phyloP scores from a whole-genome alignment of 1,140 invertebrate genomes.

The Rhagoletis pomonella region DNA sequence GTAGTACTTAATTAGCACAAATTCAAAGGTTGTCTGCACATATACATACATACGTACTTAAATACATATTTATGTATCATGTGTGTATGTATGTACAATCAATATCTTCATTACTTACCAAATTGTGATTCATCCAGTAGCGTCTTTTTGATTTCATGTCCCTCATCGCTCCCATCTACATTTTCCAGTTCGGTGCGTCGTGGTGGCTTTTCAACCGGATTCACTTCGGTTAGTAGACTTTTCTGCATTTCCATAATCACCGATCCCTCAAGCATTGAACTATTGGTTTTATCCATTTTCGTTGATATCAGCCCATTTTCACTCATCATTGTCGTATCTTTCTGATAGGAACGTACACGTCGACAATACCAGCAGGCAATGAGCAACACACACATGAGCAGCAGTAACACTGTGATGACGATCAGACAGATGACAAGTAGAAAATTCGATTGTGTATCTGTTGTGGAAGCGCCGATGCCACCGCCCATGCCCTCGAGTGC shows the following conservation, averaged over 20 bases:
- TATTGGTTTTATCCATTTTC: slow-evolving; percentile 78
- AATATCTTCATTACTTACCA: slow-evolving; percentile 77
- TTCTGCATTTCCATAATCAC: slow-evolving; percentile 85
- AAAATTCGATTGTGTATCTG: slow-evolving; percentile 72
- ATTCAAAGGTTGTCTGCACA: too few relatives aligned
- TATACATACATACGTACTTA: neutral
- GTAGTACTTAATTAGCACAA: too few relatives aligned
- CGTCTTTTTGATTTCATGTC: slow-evolving; percentile 86
- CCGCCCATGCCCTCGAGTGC: slow-evolving; percentile 59
- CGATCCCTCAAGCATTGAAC: slow-evolving; percentile 78
- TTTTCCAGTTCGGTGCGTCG: slow-evolving; percentile 82
- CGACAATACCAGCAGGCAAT: slow-evolving; percentile 82
- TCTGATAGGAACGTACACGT: slow-evolving; percentile 76
- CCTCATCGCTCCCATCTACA: slow-evolving; percentile 81
- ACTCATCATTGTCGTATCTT: slow-evolving; percentile 74
- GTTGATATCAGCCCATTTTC: slow-evolving; percentile 70
- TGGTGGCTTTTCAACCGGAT: slow-evolving; percentile 87
- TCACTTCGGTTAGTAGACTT: slow-evolving; percentile 85
- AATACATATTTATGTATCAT: neutral
- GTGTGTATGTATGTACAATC: neutral
- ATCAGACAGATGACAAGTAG: slow-evolving; percentile 76
- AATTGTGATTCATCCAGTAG: slow-evolving; percentile 84
- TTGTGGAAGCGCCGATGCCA: slow-evolving; percentile 67
- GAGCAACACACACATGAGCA: slow-evolving; percentile 79
- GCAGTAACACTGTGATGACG: slow-evolving; percentile 76